Conservation (phyloP, 2,888 invertebrate species). For the Pyrrhosoma nymphula region DNA sequence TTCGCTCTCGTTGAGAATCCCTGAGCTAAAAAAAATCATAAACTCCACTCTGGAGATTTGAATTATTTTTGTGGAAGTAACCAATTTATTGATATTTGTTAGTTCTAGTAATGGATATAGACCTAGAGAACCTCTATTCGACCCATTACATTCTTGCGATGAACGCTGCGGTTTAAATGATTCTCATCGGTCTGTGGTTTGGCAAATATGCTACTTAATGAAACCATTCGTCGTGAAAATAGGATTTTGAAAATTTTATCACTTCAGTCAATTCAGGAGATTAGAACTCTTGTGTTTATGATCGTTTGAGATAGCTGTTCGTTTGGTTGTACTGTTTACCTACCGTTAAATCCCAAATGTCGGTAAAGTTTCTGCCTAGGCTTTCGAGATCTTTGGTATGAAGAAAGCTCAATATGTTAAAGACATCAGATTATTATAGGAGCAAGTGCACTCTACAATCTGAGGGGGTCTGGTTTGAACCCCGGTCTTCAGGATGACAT, state of each 20-base stretch:
- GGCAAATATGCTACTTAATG: no score
- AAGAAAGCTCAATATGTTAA: not conserved
- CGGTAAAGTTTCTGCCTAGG: not conserved
- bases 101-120: no score
- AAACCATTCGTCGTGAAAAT: not conserved
- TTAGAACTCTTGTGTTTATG: not conserved
- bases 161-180: no score
- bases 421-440: not conserved
- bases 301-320: not conserved
- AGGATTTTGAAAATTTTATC: not conserved
- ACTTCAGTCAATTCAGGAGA: not conserved
- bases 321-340: not conserved
- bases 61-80: no score
- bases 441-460: not conserved
- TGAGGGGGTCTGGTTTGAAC: not conserved
- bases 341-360: not conserved
- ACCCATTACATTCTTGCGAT: no score
- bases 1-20: no score
- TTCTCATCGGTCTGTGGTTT: no score
- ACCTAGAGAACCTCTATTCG: no score
- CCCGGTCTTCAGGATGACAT: not conserved
- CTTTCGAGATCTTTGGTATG: not conserved
- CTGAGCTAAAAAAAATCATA: no score
- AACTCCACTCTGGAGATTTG: no score
- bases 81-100: no score